Evolutionary conservation across 2,113 vertebrate genomes (phyloP), one percentile per base, ranked within the genome.

Genomic region (Ctenodactylus gundi): DNA sequence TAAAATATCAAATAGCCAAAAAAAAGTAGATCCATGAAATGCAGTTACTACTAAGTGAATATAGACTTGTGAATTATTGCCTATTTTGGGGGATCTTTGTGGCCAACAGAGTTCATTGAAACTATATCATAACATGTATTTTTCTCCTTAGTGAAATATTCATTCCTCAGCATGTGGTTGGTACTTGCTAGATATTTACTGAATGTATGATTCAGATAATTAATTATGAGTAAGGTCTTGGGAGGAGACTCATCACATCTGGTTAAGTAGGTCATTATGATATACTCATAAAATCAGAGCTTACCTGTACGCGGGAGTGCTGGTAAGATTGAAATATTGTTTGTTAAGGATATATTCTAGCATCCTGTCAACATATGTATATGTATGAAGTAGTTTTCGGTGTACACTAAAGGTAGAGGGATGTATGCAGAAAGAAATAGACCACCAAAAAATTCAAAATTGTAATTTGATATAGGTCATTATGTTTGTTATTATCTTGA

Each of bases 401-500:
- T 46, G 57, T 70, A 57, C 46, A 36, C 85, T 91, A 83, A 41
- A 62, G 83, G 53, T 90, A 58, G 29, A 67, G 36, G 90, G 55
- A 73, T 51, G 57, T 88, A 70, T 73, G 76, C 72, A n/a, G 44
- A 77, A 94, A 93, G 65, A 95, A 93, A 64, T 27, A 77, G 93
- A 83, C 49, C 64, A 77, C n/a, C 75, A 65, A 88, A 88, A 76
- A 95, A 95, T 73, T 94, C 75, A 88, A 85, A 96, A 90, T 93
- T 91, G 64, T 94, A 90, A 94, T 93, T 95, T 91, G 88, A 89
- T 90, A 70, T 58, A 94, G 80, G 53, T 88, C 76, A 53, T 96
- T 94, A 90, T 96, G 95, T 95, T 65, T 93, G 95, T 96, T 64
- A 87, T 93, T 96, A 92, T 89, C 78, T 95, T 97, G 95, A 92